Conservation (phyloP, 1,140 invertebrate species). For the Tetramorium simillimum region DNA sequence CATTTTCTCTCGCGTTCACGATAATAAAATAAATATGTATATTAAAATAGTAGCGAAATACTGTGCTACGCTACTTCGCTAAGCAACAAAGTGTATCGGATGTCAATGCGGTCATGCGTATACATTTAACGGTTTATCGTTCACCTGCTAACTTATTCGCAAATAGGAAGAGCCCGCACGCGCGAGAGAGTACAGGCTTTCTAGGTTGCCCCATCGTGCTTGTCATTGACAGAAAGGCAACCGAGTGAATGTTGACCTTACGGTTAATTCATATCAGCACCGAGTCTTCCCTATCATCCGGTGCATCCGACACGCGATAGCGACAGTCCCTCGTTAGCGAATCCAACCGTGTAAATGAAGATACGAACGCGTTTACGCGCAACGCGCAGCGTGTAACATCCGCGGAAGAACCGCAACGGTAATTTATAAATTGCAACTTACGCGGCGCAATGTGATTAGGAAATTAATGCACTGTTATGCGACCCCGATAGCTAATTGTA, state of each 20-base stretch:
- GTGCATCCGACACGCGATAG: slow-evolving; percentile 9
- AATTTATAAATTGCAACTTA: slow-evolving; percentile 48
- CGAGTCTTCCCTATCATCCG: slow-evolving; percentile 42
- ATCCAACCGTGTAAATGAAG: slow-evolving; percentile 10
- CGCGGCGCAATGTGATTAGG: slow-evolving; percentile 8
- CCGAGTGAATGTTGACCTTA: slow-evolving; percentile 48
- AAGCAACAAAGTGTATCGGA: background rate
- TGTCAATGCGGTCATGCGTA: slow-evolving; percentile 14
- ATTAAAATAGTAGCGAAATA: background rate
- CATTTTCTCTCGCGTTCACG: background rate
- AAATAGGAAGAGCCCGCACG: background rate
- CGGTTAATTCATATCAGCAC: background rate
- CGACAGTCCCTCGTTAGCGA: slow-evolving; percentile 32
- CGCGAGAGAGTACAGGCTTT: background rate
- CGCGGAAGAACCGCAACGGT: background rate
- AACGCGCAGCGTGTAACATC: background rate
- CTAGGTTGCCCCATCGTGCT: background rate
- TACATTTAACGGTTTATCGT: slow-evolving; percentile 44
- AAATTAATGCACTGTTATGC: slow-evolving; percentile 58
- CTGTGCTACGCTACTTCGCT: background rate
- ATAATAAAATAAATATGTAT: background rate
- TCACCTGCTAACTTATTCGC: slow-evolving; percentile 32
- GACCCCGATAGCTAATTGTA: slow-evolving; percentile 56
- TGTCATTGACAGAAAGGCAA: slow-evolving; percentile 4
- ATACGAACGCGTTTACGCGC: background rate